Base-by-base conservation (phyloP, 2,888 invertebrate species). In the Andrena camellia region DNA sequence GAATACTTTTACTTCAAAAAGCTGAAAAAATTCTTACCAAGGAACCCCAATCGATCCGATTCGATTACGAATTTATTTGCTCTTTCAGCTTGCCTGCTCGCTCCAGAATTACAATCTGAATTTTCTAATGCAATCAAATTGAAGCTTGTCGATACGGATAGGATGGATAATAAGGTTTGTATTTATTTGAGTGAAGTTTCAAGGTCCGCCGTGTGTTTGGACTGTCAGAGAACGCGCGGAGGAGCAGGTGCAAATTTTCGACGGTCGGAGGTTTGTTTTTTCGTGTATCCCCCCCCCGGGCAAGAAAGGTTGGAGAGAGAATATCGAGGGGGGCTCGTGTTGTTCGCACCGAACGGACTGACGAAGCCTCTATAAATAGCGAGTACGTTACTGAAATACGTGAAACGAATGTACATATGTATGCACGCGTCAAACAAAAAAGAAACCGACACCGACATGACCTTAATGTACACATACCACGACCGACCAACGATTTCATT, bases 341-440 rank as follows among this genome's bases (percentile, higher is more conserved):
- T 71, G 60, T 71, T 64, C 73, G 69, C 74, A 63, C 73, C 67
- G 78, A 75, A 67, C 84, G 87, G 81, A 86, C 71, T 92, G 91
- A 92, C 90, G 88, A 86, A 89, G 90, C 81, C 81, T 77, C 91
- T 91, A 92, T 90, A 92, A 91, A 92, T 92, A 92, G 85, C 87
- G 64, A 33, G 29, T 70, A 78, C 83, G 73, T 68, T 84, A 82
- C 85, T 79, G 81, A 86, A 88, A 91, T 88, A 88, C 81, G 74
- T 86, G 82, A 86, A 85, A 86, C 73, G 76, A 68, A 79, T 75
- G 78, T 68, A 66, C 74, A 52, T 60, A 17, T 31, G 72, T 52
- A 72, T 67, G 62, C 54, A 60, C 48, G 26, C 35, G 52, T 59
- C 29, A 68, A 84, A 75, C 75, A 67, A 23, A 7, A 26, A 50